Percentiles rank a stretch among this genome's conserved stretches.
phyloP scores from a whole-genome alignment of 2,888 invertebrate species.

The Zele albiditarsus region DNA sequence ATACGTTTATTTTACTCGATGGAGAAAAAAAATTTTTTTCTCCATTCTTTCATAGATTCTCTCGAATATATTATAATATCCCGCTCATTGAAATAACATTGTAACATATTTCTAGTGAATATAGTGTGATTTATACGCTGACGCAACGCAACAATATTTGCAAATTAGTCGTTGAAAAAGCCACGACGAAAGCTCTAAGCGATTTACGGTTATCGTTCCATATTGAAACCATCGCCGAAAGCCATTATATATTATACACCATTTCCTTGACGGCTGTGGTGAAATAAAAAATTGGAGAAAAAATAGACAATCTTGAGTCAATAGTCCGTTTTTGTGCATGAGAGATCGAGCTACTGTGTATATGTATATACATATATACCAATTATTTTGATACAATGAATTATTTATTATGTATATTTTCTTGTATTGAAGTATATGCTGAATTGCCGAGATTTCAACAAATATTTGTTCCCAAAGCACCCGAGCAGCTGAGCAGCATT shows the following conservation, averaged over 20 bases:
- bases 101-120: no score
- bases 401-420: background rate
- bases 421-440: no score
- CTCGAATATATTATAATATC: no score
- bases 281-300: background rate
- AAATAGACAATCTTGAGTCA: background rate
- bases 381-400: background rate
- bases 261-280: constrained; percentile 2
- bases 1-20: no score
- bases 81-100: no score
- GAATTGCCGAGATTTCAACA: no score
- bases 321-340: background rate
- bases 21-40: no score
- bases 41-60: no score
- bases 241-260: background rate
- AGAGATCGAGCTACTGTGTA: background rate
- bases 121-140: constrained; percentile 25
- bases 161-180: constrained; percentile 39
- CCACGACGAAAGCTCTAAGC: background rate
- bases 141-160: constrained; percentile 41
- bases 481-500: no score
- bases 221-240: constrained; percentile 26
- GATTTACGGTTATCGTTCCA: constrained; percentile 1
- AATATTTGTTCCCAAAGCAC: no score
- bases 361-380: background rate